Conservation (phyloP, 2,113 vertebrate species). For the Thunnus thynnus region DNA sequence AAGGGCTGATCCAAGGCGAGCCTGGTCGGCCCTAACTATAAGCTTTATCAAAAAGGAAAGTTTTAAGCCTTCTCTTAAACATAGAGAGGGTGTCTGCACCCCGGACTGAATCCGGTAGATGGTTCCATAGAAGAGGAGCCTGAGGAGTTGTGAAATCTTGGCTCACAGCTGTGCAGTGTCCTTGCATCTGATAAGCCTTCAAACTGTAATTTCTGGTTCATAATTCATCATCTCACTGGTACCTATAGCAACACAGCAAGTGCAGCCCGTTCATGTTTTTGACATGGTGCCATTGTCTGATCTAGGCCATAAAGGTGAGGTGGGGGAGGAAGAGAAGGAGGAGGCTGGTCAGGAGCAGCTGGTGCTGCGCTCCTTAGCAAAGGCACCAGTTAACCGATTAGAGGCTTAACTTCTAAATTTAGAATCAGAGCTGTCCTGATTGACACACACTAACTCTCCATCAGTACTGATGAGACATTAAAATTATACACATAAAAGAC, state of each 20-base stretch:
- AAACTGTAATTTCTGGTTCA: not conserved
- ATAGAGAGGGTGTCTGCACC: no score
- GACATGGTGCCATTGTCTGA: conserved; percentile 12
- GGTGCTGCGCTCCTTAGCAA: conserved; percentile 45
- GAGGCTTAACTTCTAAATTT: conserved; percentile 75
- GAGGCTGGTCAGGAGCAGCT: conserved; percentile 49
- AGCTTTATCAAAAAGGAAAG: no score
- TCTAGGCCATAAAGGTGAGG: conserved; percentile 4
- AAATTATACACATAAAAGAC: no score
- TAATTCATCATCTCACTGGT: not conserved
- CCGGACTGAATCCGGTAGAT: no score
- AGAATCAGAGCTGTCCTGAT: conserved; percentile 31
- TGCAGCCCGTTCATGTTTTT: not conserved
- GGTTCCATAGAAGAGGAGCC: no score
- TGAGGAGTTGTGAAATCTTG: no score
- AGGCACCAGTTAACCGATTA: conserved; percentile 69
- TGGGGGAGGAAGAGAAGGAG: not conserved
- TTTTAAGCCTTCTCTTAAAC: no score
- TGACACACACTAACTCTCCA: not conserved
- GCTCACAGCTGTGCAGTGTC: not conserved
- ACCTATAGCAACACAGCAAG: not conserved
- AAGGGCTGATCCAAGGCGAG: no score
- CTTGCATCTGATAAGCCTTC: not conserved
- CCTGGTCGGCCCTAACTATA: no score
- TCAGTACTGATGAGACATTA: not conserved